Percentiles rank a stretch among this genome's conserved stretches.
These are phyloP conservation scores for Champsocephalus esox DNA, from an alignment of 2,797 vertebrate genomes.

Conservation along the genomic window DNA sequence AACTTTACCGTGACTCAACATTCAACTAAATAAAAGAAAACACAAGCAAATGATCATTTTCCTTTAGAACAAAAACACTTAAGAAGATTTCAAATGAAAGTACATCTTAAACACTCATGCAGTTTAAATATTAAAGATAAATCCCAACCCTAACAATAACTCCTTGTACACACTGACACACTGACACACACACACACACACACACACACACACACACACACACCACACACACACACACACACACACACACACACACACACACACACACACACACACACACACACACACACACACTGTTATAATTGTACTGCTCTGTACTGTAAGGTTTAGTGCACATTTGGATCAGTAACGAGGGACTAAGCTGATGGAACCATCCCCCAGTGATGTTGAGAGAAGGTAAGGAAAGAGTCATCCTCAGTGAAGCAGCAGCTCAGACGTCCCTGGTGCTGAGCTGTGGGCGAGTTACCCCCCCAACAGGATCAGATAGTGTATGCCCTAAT, in stretches of 20 bases:
- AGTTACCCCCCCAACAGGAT: conserved; percentile 68
- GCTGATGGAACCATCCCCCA: neutral
- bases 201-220: too few species aligned
- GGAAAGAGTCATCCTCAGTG: conserved; percentile 36
- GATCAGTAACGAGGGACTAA: neutral
- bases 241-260: too few species aligned
- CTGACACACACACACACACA: too few species aligned
- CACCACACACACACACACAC: too few species aligned
- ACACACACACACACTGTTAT: too few species aligned
- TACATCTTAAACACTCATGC: too few species aligned
- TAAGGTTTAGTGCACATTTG: neutral
- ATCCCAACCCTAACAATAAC: neutral
- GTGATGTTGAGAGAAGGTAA: conserved; percentile 8
- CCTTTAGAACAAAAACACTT: too few species aligned
- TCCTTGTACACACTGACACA: too few species aligned
- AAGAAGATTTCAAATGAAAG: neutral
- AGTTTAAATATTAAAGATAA: neutral
- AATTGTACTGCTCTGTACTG: neutral
- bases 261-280: too few species aligned
- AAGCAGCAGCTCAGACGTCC: conserved; percentile 49
- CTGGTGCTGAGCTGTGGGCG: conserved; percentile 57
- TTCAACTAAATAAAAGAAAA: too few species aligned
- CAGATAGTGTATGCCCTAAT: conserved; percentile 78
- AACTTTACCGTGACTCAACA: too few species aligned
- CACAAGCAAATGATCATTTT: too few species aligned